A percentile compares a stretch with the other conserved stretches of the same genome.
Evolutionary conservation across 1,140 invertebrate species (phyloP).

Genomic region (Solenopsis fugax): DNA sequence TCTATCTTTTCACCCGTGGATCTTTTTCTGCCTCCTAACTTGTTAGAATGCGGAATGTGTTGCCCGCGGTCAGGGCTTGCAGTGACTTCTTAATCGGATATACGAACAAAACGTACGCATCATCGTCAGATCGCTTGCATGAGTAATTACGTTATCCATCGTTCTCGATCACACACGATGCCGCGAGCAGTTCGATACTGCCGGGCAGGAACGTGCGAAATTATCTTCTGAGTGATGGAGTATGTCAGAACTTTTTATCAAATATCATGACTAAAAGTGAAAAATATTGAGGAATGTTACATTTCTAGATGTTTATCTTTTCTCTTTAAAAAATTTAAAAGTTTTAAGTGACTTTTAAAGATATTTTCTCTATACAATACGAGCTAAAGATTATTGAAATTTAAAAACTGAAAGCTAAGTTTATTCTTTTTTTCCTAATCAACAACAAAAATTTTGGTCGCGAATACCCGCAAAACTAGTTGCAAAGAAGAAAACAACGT

Average conservation of each 20-base stretch:
- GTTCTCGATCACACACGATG: constrained; percentile 42
- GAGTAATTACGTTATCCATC: constrained; percentile 58
- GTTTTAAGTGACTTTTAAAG: background rate
- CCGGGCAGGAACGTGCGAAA: constrained; percentile 30
- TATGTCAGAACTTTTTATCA: background rate
- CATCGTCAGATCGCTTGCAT: constrained; percentile 52
- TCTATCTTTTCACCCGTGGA: background rate
- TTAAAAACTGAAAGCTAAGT: no score
- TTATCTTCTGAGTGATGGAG: background rate
- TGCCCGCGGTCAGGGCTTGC: constrained; percentile 54
- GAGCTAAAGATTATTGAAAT: no score
- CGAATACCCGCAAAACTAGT: no score
- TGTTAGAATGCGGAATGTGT: constrained; percentile 54
- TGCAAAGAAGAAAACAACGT: no score
- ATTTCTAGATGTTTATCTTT: background rate
- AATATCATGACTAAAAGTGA: background rate
- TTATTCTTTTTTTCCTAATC: no score
- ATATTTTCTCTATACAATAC: no score
- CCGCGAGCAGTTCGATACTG: constrained; percentile 45
- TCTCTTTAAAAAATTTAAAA: background rate
- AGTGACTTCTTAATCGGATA: constrained; percentile 58
- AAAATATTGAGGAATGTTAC: background rate
- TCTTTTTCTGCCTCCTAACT: constrained; percentile 37
- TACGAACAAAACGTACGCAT: constrained; percentile 52
- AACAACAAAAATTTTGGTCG: no score